A percentile compares a stretch with the other conserved stretches of the same genome.
Evolutionary conservation across 1,140 invertebrate species (phyloP).

Genomic region (Drosophila athabasca): DNA sequence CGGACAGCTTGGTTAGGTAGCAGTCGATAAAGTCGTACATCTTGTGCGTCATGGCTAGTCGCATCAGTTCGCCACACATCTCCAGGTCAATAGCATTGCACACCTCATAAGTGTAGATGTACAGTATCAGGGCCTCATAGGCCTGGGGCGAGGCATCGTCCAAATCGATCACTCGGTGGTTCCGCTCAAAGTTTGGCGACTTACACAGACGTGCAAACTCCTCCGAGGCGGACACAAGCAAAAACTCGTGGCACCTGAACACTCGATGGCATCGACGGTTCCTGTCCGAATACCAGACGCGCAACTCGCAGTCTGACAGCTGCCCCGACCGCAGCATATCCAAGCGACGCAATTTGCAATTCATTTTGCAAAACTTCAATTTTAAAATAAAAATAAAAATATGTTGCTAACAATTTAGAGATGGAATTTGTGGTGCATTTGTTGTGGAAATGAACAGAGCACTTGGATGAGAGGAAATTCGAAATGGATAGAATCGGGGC

Average conservation of each 20-base stretch:
- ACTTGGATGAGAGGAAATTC: neutral
- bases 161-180: conserved; percentile 30
- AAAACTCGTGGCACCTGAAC: conserved; percentile 52
- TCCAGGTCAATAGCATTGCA: conserved; percentile 42
- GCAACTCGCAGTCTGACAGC: conserved; percentile 59
- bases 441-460: neutral
- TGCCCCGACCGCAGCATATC: conserved; percentile 50
- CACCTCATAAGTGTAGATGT: conserved; percentile 67
- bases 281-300: conserved; percentile 31
- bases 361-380: conserved; percentile 44
- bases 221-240: conserved; percentile 52
- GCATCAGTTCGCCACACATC: conserved; percentile 43
- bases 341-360: conserved; percentile 60
- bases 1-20: conserved; percentile 39
- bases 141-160: conserved; percentile 54
- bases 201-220: conserved; percentile 49
- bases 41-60: conserved; percentile 38
- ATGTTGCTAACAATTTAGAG: too few relatives aligned
- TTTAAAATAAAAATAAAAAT: neutral
- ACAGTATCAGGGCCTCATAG: conserved; percentile 54
- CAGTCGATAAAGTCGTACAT: conserved; percentile 50
- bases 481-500: neutral
- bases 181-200: conserved; percentile 25
- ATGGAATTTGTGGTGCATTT: neutral
- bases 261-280: conserved; percentile 11